phyloP scores from a whole-genome alignment of 2,888 invertebrate species.

The Drosophila picticornis region DNA sequence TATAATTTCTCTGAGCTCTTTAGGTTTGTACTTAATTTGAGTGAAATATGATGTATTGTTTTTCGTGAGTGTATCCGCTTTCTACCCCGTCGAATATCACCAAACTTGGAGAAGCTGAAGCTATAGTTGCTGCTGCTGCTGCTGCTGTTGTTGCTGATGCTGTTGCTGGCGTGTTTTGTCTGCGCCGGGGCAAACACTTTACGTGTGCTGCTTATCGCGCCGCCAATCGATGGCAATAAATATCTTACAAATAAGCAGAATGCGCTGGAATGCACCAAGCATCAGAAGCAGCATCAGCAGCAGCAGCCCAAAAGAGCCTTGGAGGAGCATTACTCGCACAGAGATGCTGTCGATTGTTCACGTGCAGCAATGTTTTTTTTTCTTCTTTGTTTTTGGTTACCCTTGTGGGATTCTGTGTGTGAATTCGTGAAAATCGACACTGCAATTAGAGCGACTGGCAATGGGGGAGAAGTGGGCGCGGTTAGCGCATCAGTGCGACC shows the following conservation, averaged over 20 bases:
- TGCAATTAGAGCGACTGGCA: conserved; percentile 72
- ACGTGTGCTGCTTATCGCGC: conserved; percentile 85
- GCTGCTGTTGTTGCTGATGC: conserved; percentile 27
- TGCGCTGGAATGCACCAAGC: conserved; percentile 83
- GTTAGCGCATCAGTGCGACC: conserved; percentile 26
- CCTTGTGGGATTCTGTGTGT: conserved; percentile 50
- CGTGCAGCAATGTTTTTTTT: conserved; percentile 59
- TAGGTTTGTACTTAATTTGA: not conserved
- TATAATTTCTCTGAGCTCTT: not conserved
- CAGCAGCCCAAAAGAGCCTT: conserved; percentile 13
- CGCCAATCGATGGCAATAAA: conserved; percentile 85
- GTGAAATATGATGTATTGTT: not conserved
- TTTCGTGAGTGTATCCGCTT: conserved; percentile 1
- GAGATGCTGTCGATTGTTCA: conserved; percentile 77
- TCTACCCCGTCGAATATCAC: conserved; percentile 6
- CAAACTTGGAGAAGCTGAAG: conserved; percentile 17
- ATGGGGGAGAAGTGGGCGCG: conserved; percentile 36
- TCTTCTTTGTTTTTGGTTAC: not conserved
- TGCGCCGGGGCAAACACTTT: conserved; percentile 77
- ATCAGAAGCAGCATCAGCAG: conserved; percentile 7
- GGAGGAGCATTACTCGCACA: conserved; percentile 11
- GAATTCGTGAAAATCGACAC: conserved; percentile 82
- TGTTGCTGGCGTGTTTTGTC: conserved; percentile 43
- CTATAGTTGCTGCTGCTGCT: conserved; percentile 11
- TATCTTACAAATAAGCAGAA: conserved; percentile 86